Evolutionary conservation across 2,797 vertebrate genomes (phyloP).

Genomic region (Hypotaenidia okinawae): DNA sequence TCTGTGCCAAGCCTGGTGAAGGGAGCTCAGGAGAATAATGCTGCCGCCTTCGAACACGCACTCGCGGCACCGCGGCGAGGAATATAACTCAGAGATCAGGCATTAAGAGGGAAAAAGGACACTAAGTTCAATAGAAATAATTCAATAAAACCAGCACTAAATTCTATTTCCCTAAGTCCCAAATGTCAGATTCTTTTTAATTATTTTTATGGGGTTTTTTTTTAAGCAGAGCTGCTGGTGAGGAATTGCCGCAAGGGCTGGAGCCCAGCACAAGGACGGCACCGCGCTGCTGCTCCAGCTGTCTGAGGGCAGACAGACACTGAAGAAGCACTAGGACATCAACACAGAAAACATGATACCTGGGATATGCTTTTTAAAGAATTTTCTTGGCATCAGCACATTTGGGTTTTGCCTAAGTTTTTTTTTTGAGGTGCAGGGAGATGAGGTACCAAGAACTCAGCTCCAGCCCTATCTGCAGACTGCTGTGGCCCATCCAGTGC

Average conservation of each 20-base stretch:
- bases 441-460: neutral
- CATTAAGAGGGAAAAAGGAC: neutral
- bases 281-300: neutral
- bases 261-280: neutral
- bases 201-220: neutral
- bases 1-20: neutral
- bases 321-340: neutral
- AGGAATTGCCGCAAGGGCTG: neutral
- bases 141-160: neutral
- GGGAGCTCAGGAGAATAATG: neutral
- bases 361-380: rapidly evolving
- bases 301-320: neutral
- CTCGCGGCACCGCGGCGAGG: neutral
- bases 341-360: neutral
- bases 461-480: neutral
- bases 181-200: neutral
- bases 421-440: neutral
- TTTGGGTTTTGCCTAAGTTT: neutral
- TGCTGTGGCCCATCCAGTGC: neutral
- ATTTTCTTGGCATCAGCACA: neutral
- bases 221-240: neutral
- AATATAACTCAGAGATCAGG: neutral
- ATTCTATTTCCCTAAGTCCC: neutral
- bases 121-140: neutral
- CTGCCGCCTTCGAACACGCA: neutral